Conservation (phyloP, 2,888 invertebrate genomes). For the Drosophila setosimentum region DNA sequence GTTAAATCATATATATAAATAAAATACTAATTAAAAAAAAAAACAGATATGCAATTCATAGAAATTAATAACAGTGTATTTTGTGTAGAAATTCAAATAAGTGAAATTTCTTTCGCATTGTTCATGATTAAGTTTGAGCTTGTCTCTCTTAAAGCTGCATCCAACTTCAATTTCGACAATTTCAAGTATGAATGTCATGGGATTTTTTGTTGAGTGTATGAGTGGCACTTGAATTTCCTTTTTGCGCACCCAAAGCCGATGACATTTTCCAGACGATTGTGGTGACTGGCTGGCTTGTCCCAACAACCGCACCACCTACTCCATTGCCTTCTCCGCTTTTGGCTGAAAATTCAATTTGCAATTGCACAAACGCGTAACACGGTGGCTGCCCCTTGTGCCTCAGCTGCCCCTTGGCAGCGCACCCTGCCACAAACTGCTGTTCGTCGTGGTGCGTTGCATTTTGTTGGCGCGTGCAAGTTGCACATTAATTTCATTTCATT, state of each 20-base stretch:
- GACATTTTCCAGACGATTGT: conserved; percentile 77
- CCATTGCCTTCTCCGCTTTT: conserved; percentile 13
- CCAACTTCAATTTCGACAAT: neutral
- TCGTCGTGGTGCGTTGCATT: conserved; percentile 40
- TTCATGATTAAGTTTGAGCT: neutral
- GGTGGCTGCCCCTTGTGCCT: conserved; percentile 20
- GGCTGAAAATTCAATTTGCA: conserved; percentile 76
- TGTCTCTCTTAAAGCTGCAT: neutral
- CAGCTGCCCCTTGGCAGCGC: neutral
- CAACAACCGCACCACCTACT: neutral
- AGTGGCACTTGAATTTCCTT: conserved; percentile 64
- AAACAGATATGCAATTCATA: neutral
- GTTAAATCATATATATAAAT: neutral
- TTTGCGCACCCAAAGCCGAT: conserved; percentile 43
- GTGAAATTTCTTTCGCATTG: neutral
- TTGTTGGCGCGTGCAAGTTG: conserved; percentile 79
- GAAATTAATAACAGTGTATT: neutral
- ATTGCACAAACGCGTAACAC: conserved; percentile 81
- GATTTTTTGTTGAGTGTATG: conserved; percentile 2
- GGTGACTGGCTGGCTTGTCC: conserved; percentile 1
- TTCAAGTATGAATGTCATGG: neutral
- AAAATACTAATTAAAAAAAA: fast-evolving
- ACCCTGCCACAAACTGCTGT: conserved; percentile 10
- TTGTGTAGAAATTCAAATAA: too few relatives aligned
- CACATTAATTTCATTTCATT: conserved; percentile 81